phyloP scores from a whole-genome alignment of 2,888 invertebrate species.

The Ennomos erosarius region DNA sequence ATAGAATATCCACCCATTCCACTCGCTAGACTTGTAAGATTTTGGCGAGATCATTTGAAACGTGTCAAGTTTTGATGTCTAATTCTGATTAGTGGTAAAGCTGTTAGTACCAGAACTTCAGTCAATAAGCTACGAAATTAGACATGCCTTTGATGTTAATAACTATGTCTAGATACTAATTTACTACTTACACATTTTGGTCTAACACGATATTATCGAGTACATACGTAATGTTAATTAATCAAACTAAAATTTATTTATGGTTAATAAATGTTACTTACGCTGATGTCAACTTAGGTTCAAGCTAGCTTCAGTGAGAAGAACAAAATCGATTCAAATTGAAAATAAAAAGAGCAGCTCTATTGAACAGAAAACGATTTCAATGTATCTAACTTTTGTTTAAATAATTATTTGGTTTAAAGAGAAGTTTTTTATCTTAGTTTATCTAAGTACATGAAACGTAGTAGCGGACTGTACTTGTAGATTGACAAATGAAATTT shows the following conservation, averaged over 20 bases:
- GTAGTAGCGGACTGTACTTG: slow-evolving; percentile 45
- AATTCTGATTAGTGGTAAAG: slow-evolving; percentile 43
- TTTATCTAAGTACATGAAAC: not conserved
- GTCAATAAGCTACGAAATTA: slow-evolving; percentile 30
- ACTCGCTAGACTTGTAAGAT: slow-evolving; percentile 59
- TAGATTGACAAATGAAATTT: slow-evolving; percentile 74
- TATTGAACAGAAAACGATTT: too few relatives aligned
- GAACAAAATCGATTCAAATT: too few relatives aligned
- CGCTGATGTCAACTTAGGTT: too few relatives aligned
- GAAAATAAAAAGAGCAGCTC: too few relatives aligned
- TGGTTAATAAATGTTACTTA: too few relatives aligned
- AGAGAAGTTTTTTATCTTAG: too few relatives aligned
- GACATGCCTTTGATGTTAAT: slow-evolving; percentile 26
- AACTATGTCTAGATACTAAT: slow-evolving; percentile 2
- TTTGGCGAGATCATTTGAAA: slow-evolving; percentile 51
- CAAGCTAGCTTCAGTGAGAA: too few relatives aligned
- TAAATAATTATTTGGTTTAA: too few relatives aligned
- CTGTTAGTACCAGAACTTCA: slow-evolving; percentile 29
- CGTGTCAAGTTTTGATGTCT: slow-evolving; percentile 48
- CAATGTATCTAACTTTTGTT: too few relatives aligned
- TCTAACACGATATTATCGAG: too few relatives aligned
- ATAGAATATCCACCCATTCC: slow-evolving; percentile 62
- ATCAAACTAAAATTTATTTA: too few relatives aligned
- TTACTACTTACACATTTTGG: not conserved
- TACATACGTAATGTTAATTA: too few relatives aligned